Evolutionary conservation across 1,140 invertebrate species (phyloP).

Genomic region (Eriocheir sinensis): DNA sequence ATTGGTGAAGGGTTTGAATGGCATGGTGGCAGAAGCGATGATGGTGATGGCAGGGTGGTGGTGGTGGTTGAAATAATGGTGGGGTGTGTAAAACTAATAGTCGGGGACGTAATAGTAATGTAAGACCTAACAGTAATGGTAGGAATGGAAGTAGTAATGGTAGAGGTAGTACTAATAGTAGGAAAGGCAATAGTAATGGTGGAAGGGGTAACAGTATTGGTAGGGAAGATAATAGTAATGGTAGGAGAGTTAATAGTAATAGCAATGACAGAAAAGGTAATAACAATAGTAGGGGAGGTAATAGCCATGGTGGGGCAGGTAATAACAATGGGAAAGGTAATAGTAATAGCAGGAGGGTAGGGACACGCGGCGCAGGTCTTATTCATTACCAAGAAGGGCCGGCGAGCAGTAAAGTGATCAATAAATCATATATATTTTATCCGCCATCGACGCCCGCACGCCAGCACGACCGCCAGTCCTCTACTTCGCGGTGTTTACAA

Average conservation of each 20-base stretch:
- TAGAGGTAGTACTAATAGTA: neutral
- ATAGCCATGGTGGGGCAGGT: neutral
- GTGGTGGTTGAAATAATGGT: neutral
- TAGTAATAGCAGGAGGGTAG: neutral
- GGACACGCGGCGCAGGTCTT: neutral
- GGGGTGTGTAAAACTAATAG: neutral
- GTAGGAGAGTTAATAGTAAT: neutral
- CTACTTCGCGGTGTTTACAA: neutral
- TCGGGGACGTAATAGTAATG: neutral
- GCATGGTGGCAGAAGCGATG: neutral
- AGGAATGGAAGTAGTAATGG: neutral
- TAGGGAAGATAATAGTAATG: neutral
- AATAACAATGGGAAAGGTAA: neutral
- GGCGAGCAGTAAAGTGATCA: neutral
- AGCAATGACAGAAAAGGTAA: neutral
- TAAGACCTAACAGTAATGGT: neutral
- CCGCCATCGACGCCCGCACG: neutral
- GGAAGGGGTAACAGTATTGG: neutral
- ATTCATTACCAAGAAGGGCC: neutral
- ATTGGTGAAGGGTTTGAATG: too few relatives aligned
- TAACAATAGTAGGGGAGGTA: neutral
- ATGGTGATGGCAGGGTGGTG: neutral
- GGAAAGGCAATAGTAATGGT: neutral
- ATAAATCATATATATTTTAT: constrained; percentile 50
- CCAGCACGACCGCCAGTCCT: neutral